These are phyloP conservation scores for Scaptomyza tumidula DNA, from an alignment of 2,888 invertebrate genomes.

Conservation along the genomic window DNA sequence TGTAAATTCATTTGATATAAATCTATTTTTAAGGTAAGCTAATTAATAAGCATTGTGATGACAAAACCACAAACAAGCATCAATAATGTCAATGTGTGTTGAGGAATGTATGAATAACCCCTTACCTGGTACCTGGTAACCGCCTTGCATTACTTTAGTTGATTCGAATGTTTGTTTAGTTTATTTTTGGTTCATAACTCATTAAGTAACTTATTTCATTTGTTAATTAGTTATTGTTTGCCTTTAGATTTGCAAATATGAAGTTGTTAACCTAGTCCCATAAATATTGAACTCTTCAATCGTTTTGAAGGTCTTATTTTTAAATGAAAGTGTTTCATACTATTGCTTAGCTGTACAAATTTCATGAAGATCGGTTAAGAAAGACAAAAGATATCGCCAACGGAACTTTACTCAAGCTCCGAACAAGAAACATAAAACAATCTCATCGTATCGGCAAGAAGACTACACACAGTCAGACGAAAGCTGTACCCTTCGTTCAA, in stretches of 20 bases:
- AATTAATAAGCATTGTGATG: slow-evolving; percentile 29
- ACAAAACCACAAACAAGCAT: background rate
- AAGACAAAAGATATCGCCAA: too few species aligned
- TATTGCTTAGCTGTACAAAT: background rate
- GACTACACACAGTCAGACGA: background rate
- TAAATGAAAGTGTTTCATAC: background rate
- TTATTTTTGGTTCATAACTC: background rate
- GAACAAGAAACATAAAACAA: too few species aligned
- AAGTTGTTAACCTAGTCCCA: too few species aligned
- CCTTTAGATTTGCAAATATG: too few species aligned
- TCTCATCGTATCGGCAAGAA: too few species aligned
- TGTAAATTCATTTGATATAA: slow-evolving; percentile 61
- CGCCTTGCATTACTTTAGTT: too few species aligned
- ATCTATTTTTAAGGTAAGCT: slow-evolving; percentile 31
- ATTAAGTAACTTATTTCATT: background rate
- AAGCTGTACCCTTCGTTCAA: background rate
- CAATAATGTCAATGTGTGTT: too few species aligned
- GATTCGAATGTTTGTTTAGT: background rate
- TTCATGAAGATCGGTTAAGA: background rate
- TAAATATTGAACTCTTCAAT: too few species aligned
- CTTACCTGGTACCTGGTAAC: background rate
- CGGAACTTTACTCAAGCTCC: too few species aligned
- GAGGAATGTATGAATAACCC: background rate
- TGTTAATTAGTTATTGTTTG: too few species aligned
- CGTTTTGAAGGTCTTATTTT: too few species aligned